Evolutionary conservation across 2,113 vertebrate genomes (phyloP).

Genomic region (Heloderma charlesbogerti): DNA sequence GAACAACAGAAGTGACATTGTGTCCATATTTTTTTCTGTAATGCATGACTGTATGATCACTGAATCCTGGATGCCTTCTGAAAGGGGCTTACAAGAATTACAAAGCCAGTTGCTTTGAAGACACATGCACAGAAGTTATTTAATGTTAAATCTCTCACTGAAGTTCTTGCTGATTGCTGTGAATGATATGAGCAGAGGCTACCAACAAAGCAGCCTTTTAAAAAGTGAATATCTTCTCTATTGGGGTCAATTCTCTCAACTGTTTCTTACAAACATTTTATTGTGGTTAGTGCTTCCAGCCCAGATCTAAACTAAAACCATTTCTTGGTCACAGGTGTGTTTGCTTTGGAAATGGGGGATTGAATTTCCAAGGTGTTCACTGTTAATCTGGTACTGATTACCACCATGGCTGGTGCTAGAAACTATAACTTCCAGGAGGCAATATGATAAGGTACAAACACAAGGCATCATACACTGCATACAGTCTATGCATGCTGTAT

Average conservation of each 20-base stretch:
- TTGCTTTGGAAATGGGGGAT: no score
- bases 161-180: neutral
- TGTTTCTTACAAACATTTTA: neutral
- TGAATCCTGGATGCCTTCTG: neutral
- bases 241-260: neutral
- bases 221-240: neutral
- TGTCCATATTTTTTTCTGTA: no score
- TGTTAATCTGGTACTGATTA: no score
- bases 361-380: neutral
- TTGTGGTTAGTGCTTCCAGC: neutral
- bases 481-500: no score
- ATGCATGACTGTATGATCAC: neutral
- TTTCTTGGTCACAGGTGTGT: no score
- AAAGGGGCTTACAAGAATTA: neutral
- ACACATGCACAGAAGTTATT: neutral
- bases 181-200: neutral
- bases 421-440: neutral
- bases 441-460: neutral
- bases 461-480: neutral
- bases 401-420: neutral
- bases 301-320: neutral
- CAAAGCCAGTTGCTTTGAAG: neutral
- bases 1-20: no score
- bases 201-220: neutral
- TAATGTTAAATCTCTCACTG: neutral